Evolutionary conservation across 1,140 invertebrate genomes (phyloP), one percentile per base, ranked within the genome.

Genomic region (Melitaea cinxia): DNA sequence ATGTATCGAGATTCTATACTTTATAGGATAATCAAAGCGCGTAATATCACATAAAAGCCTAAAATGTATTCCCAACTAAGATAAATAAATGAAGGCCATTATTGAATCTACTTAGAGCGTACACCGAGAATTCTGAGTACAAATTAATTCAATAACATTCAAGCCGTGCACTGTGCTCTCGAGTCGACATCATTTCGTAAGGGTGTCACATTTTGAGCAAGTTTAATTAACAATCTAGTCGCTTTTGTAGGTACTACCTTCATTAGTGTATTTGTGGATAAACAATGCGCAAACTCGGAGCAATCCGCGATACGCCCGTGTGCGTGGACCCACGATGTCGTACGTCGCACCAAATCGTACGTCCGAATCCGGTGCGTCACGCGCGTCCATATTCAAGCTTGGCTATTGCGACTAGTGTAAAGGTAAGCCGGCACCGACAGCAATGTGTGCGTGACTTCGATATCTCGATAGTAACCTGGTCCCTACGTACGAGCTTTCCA

Each of bases 211-310:
- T 89, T 89, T 89, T 88, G 80, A 88, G 84, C 84, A 83, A 88
- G 85, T 91, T 91, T 88, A 91, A 91, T 91, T 89, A 89, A 89
- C 85, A 91, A 89, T 88, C 83, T 88, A 89, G 83, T 86, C 79
- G 88, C 85, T 88, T 91, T 86, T 85, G 88, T 87, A 86, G 87
- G 82, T 86, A 82, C 42, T 47, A 47, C 84, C 86, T 91, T 91
- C 88, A 89, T 91, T 91, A 91, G 88, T 88, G 82, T 91, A 88
- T 91, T 91, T 91, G 87, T 87, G 79, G 84, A 86, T 88, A 91
- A 91, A 89, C 84, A 88, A 81, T 77, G 79, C 75, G 78, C 82
- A 82, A 84, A 80, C 85, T 80, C 77, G 68, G 72, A 73, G 73
- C 73, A 69, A 81, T 78, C 59, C 68, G 54, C 64, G 52, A 24